A percentile compares a stretch with the other conserved stretches of the same genome.
These are phyloP conservation scores for Chlorocebus sabaeus DNA, from an alignment of 2,113 vertebrate genomes.

Conservation along the genomic window DNA sequence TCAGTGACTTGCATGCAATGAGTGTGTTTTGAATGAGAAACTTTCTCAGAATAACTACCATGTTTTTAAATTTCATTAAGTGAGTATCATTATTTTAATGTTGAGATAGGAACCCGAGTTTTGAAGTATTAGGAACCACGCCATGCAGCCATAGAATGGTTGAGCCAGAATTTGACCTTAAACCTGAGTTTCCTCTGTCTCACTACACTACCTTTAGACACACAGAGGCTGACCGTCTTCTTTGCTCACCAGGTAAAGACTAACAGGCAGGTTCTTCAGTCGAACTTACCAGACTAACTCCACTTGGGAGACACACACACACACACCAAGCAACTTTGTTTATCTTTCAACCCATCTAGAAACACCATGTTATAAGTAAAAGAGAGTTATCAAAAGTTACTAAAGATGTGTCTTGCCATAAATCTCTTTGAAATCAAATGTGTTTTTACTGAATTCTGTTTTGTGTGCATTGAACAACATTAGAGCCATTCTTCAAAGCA, in stretches of 20 bases:
- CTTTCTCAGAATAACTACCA: neutral
- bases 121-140: neutral
- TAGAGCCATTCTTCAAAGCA: neutral
- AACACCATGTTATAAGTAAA: neutral
- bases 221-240: neutral
- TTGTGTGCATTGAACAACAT: neutral
- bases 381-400: neutral
- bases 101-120: neutral
- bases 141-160: fast-evolving
- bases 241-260: neutral
- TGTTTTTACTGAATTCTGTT: neutral
- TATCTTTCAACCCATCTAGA: neutral
- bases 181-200: neutral
- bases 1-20: neutral
- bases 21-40: neutral
- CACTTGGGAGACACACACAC: too few species aligned
- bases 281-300: neutral
- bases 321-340: neutral
- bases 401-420: neutral
- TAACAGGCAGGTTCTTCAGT: neutral
- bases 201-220: neutral
- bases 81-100: neutral
- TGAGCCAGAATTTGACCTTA: neutral
- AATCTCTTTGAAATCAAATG: neutral
- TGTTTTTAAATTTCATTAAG: neutral